These are phyloP conservation scores for Esox masquinongy DNA, from an alignment of 2,797 vertebrate species.

Conservation along the genomic window DNA sequence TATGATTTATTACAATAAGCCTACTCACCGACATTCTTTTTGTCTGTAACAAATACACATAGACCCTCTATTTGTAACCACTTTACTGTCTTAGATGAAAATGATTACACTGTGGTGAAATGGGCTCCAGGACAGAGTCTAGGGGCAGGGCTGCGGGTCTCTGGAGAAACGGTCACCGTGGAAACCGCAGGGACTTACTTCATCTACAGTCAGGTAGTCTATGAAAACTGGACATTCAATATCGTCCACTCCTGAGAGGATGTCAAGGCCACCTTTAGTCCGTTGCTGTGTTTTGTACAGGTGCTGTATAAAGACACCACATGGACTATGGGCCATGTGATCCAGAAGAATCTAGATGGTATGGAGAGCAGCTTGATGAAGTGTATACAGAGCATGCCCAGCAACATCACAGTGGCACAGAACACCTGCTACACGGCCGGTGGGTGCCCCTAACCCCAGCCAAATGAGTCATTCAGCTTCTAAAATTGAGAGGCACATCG, in stretches of 20 bases:
- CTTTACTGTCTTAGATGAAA: conserved; percentile 37
- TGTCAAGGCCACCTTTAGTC: background rate
- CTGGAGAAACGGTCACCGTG: conserved; percentile 46
- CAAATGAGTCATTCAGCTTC: background rate
- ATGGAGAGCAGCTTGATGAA: conserved; percentile 49
- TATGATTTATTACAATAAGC: background rate
- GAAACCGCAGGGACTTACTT: conserved; percentile 46
- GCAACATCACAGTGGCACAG: conserved; percentile 21
- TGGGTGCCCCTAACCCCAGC: conserved; percentile 11
- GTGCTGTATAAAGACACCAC: conserved; percentile 49
- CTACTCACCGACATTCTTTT: background rate
- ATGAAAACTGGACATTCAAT: background rate
- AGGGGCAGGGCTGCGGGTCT: conserved; percentile 47
- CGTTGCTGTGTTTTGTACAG: conserved; percentile 21
- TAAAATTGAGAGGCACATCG: background rate
- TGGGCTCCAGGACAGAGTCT: conserved; percentile 43
- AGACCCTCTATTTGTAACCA: background rate
- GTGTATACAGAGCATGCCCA: conserved; percentile 51
- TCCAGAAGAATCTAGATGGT: conserved; percentile 41
- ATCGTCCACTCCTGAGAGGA: background rate
- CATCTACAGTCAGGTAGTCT: conserved; percentile 58
- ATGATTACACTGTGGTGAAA: conserved; percentile 43
- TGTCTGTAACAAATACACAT: background rate
- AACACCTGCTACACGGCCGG: conserved; percentile 60
- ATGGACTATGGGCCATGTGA: conserved; percentile 54